Conservation (phyloP, 1,140 invertebrate species). For the Gerris buenoi region DNA sequence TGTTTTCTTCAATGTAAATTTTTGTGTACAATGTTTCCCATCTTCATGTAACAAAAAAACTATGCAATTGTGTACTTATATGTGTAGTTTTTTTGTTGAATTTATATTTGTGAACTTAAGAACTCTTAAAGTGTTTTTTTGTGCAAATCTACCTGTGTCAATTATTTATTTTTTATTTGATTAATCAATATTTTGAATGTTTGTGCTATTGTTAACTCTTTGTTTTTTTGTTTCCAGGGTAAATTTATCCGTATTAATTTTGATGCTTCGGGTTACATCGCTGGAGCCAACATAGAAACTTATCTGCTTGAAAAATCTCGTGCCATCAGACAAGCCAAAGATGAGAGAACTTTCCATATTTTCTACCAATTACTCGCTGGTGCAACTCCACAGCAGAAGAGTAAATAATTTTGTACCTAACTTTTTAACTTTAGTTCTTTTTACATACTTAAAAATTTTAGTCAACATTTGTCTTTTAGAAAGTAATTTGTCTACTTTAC, state of each 20-base stretch:
- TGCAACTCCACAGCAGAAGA: conserved; percentile 68
- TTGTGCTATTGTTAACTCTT: neutral
- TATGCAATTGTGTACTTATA: too few species aligned
- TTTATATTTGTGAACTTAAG: too few species aligned
- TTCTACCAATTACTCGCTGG: conserved; percentile 92
- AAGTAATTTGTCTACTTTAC: too few species aligned
- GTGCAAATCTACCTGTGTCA: neutral
- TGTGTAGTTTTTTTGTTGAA: too few species aligned
- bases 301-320: conserved; percentile 97
- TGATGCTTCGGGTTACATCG: conserved; percentile 96
- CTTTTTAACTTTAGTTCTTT: too few species aligned
- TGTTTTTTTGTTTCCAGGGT: conserved; percentile 52
- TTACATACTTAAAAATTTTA: too few species aligned
- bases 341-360: conserved; percentile 97
- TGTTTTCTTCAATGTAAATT: too few species aligned
- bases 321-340: conserved; percentile 91
- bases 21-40: too few species aligned
- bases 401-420: too few species aligned
- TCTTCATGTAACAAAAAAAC: too few species aligned
- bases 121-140: too few species aligned
- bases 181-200: neutral
- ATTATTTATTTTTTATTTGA: neutral
- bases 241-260: conserved; percentile 99
- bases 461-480: too few species aligned
- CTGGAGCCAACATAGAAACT: conserved; percentile 95